Evolutionary conservation across 2,113 vertebrate genomes (phyloP).

Genomic region (Sylvilagus bachmani): DNA sequence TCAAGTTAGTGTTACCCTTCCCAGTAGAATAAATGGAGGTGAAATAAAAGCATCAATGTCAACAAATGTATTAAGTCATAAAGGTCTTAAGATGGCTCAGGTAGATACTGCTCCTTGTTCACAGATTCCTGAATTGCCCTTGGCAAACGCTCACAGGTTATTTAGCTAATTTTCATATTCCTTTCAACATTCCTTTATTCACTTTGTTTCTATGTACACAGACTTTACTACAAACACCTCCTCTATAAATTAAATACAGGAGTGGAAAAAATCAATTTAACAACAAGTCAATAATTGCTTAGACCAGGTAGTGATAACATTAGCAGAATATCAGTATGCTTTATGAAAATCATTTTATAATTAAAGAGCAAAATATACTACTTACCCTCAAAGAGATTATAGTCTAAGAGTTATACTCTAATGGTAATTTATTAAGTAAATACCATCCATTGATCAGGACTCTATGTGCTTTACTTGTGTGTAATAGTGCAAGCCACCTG

Average conservation of each 20-base stretch:
- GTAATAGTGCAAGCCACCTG: constrained; percentile 17
- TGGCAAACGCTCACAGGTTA: neutral
- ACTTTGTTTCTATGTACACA: neutral
- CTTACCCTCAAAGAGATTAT: constrained; percentile 35
- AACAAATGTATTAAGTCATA: neutral
- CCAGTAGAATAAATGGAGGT: constrained; percentile 11
- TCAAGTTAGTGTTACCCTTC: neutral
- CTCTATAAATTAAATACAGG: neutral
- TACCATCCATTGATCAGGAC: neutral
- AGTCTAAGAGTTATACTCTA: constrained; percentile 9
- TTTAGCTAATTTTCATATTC: constrained; percentile 10
- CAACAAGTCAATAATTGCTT: neutral
- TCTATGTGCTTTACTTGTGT: constrained; percentile 36
- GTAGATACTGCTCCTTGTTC: neutral
- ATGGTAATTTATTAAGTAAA: constrained; percentile 36
- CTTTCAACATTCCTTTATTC: constrained; percentile 2
- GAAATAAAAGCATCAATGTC: constrained; percentile 32
- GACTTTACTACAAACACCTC: neutral
- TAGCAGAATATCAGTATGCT: neutral
- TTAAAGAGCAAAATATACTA: constrained; percentile 53
- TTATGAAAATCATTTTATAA: constrained; percentile 41
- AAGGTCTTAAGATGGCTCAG: neutral
- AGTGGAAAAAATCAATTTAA: neutral
- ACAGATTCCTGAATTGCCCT: constrained; percentile 23
- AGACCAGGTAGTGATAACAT: neutral